These are phyloP conservation scores for Branchinecta sandiegonensis DNA, from an alignment of 2,888 invertebrate species.

Conservation along the genomic window DNA sequence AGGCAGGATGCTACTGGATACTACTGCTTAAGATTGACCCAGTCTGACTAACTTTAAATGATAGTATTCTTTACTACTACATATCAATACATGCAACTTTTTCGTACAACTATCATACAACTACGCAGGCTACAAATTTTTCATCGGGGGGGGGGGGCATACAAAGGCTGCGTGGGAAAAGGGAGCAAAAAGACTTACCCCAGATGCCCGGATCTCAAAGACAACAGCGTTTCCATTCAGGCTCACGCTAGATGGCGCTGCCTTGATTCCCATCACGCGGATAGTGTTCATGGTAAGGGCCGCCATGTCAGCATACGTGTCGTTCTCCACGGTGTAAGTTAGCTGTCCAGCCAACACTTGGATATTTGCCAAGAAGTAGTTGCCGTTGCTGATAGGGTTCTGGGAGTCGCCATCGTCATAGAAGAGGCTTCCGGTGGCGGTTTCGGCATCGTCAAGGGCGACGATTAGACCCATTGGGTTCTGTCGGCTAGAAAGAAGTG, in stretches of 20 bases:
- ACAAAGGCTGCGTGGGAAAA: too few species aligned
- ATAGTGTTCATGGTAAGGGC: neutral
- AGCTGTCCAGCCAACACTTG: neutral
- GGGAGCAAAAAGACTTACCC: neutral
- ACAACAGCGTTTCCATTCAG: neutral
- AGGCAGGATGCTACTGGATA: too few species aligned
- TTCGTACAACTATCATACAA: too few species aligned
- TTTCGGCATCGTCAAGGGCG: conserved; percentile 28
- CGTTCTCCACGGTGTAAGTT: neutral
- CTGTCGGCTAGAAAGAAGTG: conserved; percentile 26
- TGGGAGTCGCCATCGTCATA: conserved; percentile 32
- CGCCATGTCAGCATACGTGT: neutral
- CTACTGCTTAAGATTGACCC: too few species aligned
- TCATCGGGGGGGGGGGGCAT: too few species aligned
- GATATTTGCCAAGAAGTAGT: conserved; percentile 23
- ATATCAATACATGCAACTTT: too few species aligned
- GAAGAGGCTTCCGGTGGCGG: conserved; percentile 29
- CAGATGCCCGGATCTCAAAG: neutral
- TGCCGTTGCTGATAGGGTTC: conserved; percentile 26
- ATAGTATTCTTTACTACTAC: too few species aligned
- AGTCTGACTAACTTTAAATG: too few species aligned
- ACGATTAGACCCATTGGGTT: conserved; percentile 32
- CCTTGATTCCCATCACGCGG: neutral
- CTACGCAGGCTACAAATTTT: too few species aligned
- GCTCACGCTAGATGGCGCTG: neutral